Evolutionary conservation across 2,888 invertebrate genomes (phyloP).

Genomic region (Chirona hameri): DNA sequence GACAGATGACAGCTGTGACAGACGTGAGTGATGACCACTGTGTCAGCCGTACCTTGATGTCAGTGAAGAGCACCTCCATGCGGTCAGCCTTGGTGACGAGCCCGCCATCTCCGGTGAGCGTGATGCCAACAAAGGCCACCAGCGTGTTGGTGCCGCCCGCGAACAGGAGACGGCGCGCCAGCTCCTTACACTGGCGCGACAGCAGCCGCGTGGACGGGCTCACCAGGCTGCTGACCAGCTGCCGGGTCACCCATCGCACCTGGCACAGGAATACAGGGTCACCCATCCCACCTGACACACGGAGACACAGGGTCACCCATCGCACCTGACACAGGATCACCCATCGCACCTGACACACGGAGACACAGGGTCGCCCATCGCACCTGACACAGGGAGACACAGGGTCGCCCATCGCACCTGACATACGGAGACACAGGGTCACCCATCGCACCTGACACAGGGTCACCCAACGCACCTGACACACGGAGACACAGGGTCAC

Average conservation of each 20-base stretch:
- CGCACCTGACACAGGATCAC: background rate
- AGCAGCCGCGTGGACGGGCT: background rate
- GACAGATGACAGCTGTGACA: too few relatives aligned
- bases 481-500: too few relatives aligned
- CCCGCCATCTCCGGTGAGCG: conserved; percentile 48
- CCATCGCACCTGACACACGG: too few relatives aligned
- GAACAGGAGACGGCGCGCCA: background rate
- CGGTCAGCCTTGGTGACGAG: conserved; percentile 72
- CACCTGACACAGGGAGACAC: too few relatives aligned
- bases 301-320: too few relatives aligned
- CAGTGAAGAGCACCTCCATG: conserved; percentile 70
- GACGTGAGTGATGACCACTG: too few relatives aligned
- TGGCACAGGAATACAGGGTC: background rate
- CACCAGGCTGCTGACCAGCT: conserved; percentile 10
- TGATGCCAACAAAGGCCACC: conserved; percentile 13
- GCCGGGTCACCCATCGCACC: conserved; percentile 11
- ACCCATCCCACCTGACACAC: too few relatives aligned
- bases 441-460: background rate
- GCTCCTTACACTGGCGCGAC: background rate
- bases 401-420: too few relatives aligned
- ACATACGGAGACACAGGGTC: too few relatives aligned
- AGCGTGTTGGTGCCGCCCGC: background rate
- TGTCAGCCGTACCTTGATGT: conserved; percentile 55
- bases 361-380: background rate
- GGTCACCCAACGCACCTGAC: too few relatives aligned